A percentile compares a stretch with the other conserved stretches of the same genome.
phyloP scores from a whole-genome alignment of 2,888 invertebrate genomes.

The Penaeus monodon region DNA sequence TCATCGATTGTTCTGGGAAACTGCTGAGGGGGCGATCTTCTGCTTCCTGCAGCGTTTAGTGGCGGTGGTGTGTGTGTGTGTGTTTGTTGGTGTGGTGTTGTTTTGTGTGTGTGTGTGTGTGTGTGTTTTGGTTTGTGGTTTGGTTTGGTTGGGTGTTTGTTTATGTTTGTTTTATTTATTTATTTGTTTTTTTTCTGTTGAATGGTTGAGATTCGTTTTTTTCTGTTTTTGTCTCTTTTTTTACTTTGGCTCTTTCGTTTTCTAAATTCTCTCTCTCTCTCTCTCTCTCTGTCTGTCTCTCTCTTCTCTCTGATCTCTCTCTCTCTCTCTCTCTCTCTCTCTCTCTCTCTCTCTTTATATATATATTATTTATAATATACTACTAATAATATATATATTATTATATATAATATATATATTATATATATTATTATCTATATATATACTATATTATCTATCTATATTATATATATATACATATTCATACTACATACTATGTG shows the following conservation, averaged over 20 bases:
- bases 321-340: neutral
- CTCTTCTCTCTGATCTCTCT: neutral
- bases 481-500: too few species aligned
- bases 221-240: conserved; percentile 4
- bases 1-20: too few species aligned
- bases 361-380: too few species aligned
- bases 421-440: too few species aligned
- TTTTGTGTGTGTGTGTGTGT: neutral
- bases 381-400: conserved; percentile 29
- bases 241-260: neutral
- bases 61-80: neutral
- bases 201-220: neutral
- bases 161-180: too few species aligned
- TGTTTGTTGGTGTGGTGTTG: neutral
- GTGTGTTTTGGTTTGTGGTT: neutral
- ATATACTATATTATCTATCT: too few species aligned
- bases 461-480: too few species aligned
- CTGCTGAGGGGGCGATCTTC: too few species aligned
- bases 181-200: too few species aligned
- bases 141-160: neutral
- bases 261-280: neutral
- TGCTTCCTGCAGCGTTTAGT: conserved; percentile 58
- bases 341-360: neutral
- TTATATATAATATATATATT: conserved; percentile 30
- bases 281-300: conserved; percentile 20